Percentiles rank a stretch among this genome's conserved stretches.
These are phyloP conservation scores for Philypnodon macrostomus DNA, from an alignment of 2,797 vertebrate species.

Conservation along the genomic window DNA sequence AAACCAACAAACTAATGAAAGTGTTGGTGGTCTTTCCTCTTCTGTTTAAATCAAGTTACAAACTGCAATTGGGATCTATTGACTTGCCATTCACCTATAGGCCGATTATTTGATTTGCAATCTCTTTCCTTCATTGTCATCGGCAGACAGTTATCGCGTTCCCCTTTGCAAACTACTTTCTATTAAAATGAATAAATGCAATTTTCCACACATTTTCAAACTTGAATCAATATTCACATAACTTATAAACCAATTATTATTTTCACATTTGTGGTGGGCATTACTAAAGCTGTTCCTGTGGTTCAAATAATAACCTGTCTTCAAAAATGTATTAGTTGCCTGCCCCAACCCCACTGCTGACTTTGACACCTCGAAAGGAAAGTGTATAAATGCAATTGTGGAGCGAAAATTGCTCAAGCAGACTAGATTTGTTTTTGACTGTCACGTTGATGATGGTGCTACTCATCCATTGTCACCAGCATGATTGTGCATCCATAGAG, in stretches of 20 bases:
- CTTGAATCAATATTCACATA: slow-evolving; percentile 4
- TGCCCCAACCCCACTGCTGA: slow-evolving; percentile 10
- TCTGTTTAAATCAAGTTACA: too few species aligned
- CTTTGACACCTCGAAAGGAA: slow-evolving; percentile 19
- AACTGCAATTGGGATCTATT: too few species aligned
- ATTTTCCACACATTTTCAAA: not conserved
- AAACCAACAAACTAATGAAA: too few species aligned
- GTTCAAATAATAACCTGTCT: slow-evolving; percentile 13
- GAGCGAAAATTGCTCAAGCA: slow-evolving; percentile 38
- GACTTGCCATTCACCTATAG: too few species aligned
- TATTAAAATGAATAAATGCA: not conserved
- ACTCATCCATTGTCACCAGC: slow-evolving; percentile 52
- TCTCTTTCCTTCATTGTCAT: not conserved
- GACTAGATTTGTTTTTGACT: slow-evolving; percentile 60
- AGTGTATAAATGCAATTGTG: slow-evolving; percentile 49
- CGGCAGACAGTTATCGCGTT: not conserved
- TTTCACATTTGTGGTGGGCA: not conserved
- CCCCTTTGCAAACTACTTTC: not conserved
- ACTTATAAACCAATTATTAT: slow-evolving; percentile 7
- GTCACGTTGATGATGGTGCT: slow-evolving; percentile 47
- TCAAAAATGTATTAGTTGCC: slow-evolving; percentile 20
- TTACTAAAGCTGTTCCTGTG: not conserved
- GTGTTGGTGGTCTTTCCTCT: too few species aligned
- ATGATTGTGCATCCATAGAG: slow-evolving; percentile 59
- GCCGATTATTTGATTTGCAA: too few species aligned